Evolutionary conservation across 2,888 invertebrate species (phyloP), one percentile per base, ranked within the genome.

Genomic region (Lobophora halterata): DNA sequence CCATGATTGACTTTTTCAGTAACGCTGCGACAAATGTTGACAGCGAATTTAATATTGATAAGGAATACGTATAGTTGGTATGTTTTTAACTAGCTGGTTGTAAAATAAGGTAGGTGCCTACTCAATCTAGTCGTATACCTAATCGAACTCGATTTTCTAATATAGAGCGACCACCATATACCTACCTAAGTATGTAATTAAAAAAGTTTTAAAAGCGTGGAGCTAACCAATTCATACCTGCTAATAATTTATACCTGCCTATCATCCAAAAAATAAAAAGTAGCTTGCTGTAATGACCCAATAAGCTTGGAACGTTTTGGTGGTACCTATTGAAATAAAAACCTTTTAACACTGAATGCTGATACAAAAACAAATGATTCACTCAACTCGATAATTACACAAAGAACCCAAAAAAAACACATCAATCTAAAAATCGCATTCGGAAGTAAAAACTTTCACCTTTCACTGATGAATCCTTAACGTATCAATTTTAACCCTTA

Each of bases 401-500:
- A 46, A 50, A 49, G 24, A 8, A 25, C n/a, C 13, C 19, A 31
- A 26, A 47, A 36, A 51, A 51, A 49, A 38, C 27, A 33, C 44
- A 49, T 49, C 45, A 45, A 21, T 38, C 16, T 25, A 32, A 21
- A n/a, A 51, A 41, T 50, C 35, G 25, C 31, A 32, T 36, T 49
- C 49, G 46, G 46, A 47, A 46, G 45, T 53, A 39, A 54, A 57
- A 40, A 52, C 48, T 48, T 58, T 61, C 58, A 57, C 53, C 49
- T 49, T 50, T 46, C 45, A 37, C 45, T 37, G 37, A 60, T 62
- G 54, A 62, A 53, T 56, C 54, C 60, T 68, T 76, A 74, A 79
- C 72, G 71, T 80, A 75, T 80, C 79, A 79, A 78, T 82, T 74
- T 71, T 71, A 72, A 69, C 72, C 76, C 71, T 55, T 80, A 76